Percentiles rank a stretch among this genome's conserved stretches.
These are phyloP conservation scores for human DNA, from an alignment of 2,113 vertebrate species.

Conservation along the genomic window GRCh38 chr5:156484501-156485000, in stretches of 20 bases:
- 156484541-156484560: neutral
- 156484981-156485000: neutral
- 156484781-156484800: neutral
- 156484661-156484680: constrained; percentile 51
- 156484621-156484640: constrained; percentile 58
- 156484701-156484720: constrained; percentile 55
- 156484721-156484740: constrained; percentile 62
- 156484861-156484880: constrained; percentile 51
- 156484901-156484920: constrained; percentile 54
- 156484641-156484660: constrained; percentile 6
- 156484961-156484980: constrained; percentile 21
- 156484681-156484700: neutral
- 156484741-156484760: constrained; percentile 51
- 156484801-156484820: neutral
- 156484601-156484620: constrained; percentile 15
- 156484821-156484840: constrained; percentile 28
- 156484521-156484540: neutral
- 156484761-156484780: constrained; percentile 28
- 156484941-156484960: constrained; percentile 41
- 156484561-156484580: constrained; percentile 60
- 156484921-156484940: constrained; percentile 13
- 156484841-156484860: constrained; percentile 58
- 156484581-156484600: constrained; percentile 50
- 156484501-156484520: neutral
- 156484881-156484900: constrained; percentile 68